Conservation (phyloP, 1,140 invertebrate genomes). For the Lepidotrigona ventralis region DNA sequence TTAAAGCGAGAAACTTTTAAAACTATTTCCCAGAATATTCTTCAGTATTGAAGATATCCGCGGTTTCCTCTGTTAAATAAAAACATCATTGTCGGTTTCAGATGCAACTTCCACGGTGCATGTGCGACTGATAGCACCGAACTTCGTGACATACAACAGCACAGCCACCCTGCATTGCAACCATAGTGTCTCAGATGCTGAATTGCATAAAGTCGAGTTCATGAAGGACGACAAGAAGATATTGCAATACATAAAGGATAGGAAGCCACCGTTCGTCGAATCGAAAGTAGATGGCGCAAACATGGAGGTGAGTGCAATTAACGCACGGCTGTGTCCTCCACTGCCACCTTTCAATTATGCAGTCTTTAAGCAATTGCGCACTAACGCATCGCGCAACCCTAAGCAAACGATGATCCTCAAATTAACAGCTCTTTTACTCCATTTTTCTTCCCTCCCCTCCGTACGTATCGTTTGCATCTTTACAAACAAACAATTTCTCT, state of each 20-base stretch:
- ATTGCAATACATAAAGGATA: conserved; percentile 88
- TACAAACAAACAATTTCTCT: no score
- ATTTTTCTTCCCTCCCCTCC: no score
- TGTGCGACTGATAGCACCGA: conserved; percentile 76
- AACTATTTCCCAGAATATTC: background rate
- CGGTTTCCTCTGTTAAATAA: background rate
- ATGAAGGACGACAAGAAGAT: conserved; percentile 87
- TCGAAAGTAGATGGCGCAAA: conserved; percentile 84
- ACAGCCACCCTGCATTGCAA: conserved; percentile 78
- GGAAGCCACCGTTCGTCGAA: conserved; percentile 86
- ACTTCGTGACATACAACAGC: conserved; percentile 76
- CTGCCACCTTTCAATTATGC: conserved; percentile 19
- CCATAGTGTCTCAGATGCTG: conserved; percentile 75
- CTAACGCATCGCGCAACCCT: background rate
- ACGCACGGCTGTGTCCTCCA: background rate
- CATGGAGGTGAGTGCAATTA: conserved; percentile 84
- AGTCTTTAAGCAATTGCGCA: conserved; percentile 18
- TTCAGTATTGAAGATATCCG: no score
- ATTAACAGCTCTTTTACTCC: no score
- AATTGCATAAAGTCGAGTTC: conserved; percentile 84
- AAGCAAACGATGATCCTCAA: no score
- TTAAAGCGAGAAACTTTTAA: no score
- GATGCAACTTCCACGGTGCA: conserved; percentile 72
- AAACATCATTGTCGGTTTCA: conserved; percentile 58
- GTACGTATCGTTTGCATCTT: no score